Percentiles rank a stretch among this genome's conserved stretches.
Evolutionary conservation across 53 echinoderm and acorn worm species (phyloP).

Genomic region (Astropecten irregularis): DNA sequence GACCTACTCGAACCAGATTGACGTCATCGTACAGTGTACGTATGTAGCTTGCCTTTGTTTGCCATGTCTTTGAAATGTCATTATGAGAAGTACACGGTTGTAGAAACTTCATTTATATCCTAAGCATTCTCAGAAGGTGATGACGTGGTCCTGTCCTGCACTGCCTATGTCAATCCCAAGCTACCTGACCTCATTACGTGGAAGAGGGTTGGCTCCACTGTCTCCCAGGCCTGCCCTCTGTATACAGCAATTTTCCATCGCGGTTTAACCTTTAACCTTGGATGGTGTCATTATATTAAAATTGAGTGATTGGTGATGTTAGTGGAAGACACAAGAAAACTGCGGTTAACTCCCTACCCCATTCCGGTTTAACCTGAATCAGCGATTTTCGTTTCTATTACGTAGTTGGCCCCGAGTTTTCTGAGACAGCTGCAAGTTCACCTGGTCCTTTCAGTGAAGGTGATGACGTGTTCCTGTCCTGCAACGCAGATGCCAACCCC

Average conservation of each 20-base stretch:
- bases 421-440: neutral
- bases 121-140: too few relatives aligned
- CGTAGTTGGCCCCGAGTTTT: neutral
- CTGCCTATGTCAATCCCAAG: constrained; percentile 11
- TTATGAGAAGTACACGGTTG: too few relatives aligned
- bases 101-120: too few relatives aligned
- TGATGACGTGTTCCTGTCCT: too few relatives aligned
- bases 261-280: neutral
- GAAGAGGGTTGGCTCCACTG: neutral
- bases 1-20: too few relatives aligned
- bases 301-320: neutral
- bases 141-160: neutral
- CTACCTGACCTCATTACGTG: neutral
- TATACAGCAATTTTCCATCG: neutral
- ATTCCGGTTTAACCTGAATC: neutral
- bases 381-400: neutral
- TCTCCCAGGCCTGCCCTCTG: neutral
- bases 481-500: too few relatives aligned
- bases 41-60: too few relatives aligned
- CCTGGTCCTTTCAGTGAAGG: neutral
- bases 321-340: neutral
- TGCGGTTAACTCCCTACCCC: too few relatives aligned
- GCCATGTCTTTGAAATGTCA: too few relatives aligned
- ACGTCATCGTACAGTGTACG: too few relatives aligned
- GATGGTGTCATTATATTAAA: neutral